phyloP scores from a whole-genome alignment of 1,140 invertebrate genomes.

The Lithobius niger region DNA sequence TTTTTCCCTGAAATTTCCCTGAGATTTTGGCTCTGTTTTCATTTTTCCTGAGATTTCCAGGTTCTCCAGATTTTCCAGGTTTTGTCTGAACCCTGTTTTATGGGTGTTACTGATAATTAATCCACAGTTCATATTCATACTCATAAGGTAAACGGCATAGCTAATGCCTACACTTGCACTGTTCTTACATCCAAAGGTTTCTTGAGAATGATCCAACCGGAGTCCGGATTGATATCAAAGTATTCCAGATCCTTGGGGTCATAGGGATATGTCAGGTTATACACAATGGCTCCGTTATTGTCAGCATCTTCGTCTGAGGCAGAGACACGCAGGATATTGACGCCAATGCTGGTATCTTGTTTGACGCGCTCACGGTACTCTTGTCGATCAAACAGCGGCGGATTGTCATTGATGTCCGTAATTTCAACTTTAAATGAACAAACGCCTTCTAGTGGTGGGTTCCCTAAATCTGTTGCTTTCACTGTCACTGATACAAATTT shows the following conservation, averaged over 20 bases:
- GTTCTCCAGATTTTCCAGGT: no score
- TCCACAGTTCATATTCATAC: no score
- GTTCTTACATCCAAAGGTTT: conserved; percentile 87
- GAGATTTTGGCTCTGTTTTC: no score
- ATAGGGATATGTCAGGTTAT: conserved; percentile 69
- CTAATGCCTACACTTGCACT: background rate
- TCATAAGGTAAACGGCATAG: no score
- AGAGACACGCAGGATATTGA: conserved; percentile 82
- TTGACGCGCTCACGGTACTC: conserved; percentile 95
- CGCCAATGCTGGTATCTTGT: conserved; percentile 88
- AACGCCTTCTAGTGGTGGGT: conserved; percentile 82
- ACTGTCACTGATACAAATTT: conserved; percentile 92
- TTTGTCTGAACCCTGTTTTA: no score
- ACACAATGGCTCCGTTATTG: conserved; percentile 73
- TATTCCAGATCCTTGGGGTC: conserved; percentile 78
- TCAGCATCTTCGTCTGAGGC: conserved; percentile 92
- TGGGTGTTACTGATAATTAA: no score
- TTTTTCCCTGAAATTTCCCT: no score
- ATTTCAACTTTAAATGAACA: conserved; percentile 94
- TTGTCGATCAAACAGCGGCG: conserved; percentile 85
- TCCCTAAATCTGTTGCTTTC: conserved; percentile 92
- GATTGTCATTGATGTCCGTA: conserved; percentile 84
- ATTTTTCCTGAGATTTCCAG: no score
- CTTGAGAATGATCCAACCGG: conserved; percentile 87
- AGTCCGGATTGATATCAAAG: conserved; percentile 89